Conservation (phyloP, 2,113 vertebrate genomes). For the Ovis canadensis region DNA sequence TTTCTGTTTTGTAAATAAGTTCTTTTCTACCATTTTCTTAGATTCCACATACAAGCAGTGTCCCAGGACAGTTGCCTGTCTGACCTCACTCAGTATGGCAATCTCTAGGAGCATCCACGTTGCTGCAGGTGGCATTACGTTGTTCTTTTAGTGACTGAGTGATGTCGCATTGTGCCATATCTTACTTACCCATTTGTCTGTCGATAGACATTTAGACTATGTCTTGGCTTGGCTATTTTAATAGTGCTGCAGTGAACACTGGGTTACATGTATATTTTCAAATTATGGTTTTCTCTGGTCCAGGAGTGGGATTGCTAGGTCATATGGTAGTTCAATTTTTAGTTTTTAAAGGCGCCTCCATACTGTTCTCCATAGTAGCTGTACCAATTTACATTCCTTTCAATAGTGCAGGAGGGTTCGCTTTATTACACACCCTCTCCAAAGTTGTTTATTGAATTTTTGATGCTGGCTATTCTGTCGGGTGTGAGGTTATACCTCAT, state of each 20-base stretch:
- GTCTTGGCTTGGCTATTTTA: not conserved
- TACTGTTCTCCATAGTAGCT: not conserved
- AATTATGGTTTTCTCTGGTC: not conserved
- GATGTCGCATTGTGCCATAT: fast-evolving
- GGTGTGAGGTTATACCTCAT: not conserved
- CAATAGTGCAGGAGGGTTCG: not conserved
- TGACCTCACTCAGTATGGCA: not conserved
- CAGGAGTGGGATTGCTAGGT: not conserved
- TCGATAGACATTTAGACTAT: not conserved
- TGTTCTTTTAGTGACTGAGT: not conserved
- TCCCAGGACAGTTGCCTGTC: not conserved
- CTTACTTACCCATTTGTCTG: not conserved
- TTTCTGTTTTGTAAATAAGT: not conserved
- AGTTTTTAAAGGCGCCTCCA: not conserved
- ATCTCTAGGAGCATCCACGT: not conserved
- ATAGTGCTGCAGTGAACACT: not conserved
- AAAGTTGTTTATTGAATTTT: not conserved
- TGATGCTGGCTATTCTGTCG: not conserved
- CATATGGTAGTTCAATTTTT: not conserved
- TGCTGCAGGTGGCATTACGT: fast-evolving
- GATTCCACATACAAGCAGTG: not conserved
- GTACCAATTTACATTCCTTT: not conserved
- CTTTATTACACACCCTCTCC: not conserved
- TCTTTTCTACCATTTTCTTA: not conserved
- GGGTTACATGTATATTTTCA: not conserved